Percentiles rank a stretch among this genome's conserved stretches.
Conservation (phyloP, 2,113 vertebrate genomes). For the Mobula birostris region DNA sequence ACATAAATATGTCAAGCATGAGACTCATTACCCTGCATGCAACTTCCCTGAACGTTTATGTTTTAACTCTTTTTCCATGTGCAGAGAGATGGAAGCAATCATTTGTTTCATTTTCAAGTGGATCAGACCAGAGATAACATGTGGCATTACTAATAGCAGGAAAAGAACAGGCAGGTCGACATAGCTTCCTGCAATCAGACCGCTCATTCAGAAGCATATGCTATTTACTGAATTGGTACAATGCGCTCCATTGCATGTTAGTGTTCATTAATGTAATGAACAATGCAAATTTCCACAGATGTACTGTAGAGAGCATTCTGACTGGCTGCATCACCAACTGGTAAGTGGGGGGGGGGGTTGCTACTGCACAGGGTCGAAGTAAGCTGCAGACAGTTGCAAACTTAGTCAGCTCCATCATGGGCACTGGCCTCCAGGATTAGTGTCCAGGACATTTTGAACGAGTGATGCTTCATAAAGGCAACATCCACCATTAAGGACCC, state of each 20-base stretch:
- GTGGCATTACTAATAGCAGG: constrained; percentile 53
- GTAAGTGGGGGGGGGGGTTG: too few relatives aligned
- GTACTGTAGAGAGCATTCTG: too few relatives aligned
- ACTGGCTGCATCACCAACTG: too few relatives aligned
- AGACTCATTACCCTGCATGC: constrained; percentile 43
- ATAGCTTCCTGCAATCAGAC: constrained; percentile 62
- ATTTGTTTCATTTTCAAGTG: constrained; percentile 46
- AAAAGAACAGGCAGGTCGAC: constrained; percentile 56
- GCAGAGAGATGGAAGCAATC: constrained; percentile 48
- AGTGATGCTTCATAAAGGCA: too few relatives aligned
- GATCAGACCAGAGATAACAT: constrained; percentile 50
- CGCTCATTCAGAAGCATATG: constrained; percentile 47
- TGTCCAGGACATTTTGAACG: too few relatives aligned
- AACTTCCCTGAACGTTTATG: constrained; percentile 37
- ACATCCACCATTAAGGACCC: too few relatives aligned
- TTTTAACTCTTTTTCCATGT: constrained; percentile 31
- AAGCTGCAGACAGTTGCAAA: too few relatives aligned
- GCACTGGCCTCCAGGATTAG: too few relatives aligned
- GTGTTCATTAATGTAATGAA: neutral
- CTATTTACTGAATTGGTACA: constrained; percentile 50
- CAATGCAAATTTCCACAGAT: too few relatives aligned
- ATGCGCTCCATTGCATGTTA: constrained; percentile 4
- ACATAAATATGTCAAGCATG: constrained; percentile 46
- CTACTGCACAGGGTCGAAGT: too few relatives aligned
- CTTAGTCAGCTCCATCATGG: too few relatives aligned